Evolutionary conservation across 2,113 vertebrate genomes (phyloP).

Genomic region (Ceyx margarethae): DNA sequence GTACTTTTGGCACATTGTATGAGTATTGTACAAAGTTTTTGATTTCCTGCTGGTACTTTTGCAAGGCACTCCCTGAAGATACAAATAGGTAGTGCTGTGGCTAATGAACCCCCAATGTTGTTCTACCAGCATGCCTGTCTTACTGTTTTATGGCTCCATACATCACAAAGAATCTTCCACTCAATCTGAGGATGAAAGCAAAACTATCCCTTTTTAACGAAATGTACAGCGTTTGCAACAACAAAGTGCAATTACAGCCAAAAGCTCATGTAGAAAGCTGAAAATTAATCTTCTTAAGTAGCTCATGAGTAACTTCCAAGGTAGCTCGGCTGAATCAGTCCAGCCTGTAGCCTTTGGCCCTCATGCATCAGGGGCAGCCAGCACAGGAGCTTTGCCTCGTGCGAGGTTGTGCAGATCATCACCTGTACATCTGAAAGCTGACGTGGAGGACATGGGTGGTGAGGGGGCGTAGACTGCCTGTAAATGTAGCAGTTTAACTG

Average conservation of each 20-base stretch:
- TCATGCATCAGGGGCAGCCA: accelerated
- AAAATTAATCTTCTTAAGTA: not conserved
- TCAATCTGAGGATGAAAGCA: not conserved
- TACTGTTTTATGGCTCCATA: not conserved
- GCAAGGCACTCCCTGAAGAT: not conserved
- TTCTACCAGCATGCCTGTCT: not conserved
- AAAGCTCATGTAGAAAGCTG: not conserved
- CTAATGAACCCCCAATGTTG: not conserved
- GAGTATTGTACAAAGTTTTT: not conserved
- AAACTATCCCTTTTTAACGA: not conserved
- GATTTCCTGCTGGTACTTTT: not conserved
- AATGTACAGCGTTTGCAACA: not conserved
- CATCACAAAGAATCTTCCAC: not conserved
- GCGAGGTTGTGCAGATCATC: accelerated
- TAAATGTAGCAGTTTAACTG: not conserved
- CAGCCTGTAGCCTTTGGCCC: not conserved
- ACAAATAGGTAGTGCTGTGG: not conserved
- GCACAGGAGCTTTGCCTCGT: not conserved
- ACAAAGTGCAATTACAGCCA: not conserved
- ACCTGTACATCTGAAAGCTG: accelerated
- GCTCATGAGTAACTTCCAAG: not conserved
- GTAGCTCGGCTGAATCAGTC: not conserved
- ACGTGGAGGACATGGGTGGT: not conserved
- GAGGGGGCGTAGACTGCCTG: not conserved
- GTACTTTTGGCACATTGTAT: not conserved